A percentile compares a stretch with the other conserved stretches of the same genome.
Evolutionary conservation across 2,888 invertebrate genomes (phyloP).

Genomic region (Nephrotoma flavescens): DNA sequence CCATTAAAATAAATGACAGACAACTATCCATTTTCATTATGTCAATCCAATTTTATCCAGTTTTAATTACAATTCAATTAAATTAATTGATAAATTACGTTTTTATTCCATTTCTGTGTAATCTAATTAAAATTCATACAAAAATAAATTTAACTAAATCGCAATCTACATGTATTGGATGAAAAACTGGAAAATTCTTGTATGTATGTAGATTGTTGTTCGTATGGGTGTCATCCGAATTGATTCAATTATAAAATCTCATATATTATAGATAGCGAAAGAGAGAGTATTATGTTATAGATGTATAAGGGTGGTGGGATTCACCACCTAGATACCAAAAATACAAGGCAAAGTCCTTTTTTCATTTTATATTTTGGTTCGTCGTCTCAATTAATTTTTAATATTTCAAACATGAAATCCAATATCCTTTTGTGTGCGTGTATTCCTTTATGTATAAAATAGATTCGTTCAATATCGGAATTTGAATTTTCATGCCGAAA

Average conservation of each 20-base stretch:
- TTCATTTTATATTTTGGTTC: background rate
- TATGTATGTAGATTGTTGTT: background rate
- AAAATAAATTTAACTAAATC: background rate
- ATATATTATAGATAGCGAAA: background rate
- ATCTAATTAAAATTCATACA: background rate
- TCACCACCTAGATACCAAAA: background rate
- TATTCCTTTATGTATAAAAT: background rate
- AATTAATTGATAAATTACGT: background rate
- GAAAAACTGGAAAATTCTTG: background rate
- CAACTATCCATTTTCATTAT: no score
- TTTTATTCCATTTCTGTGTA: background rate
- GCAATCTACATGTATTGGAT: background rate
- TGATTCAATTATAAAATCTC: background rate
- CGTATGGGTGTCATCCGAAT: background rate
- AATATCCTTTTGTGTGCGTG: background rate
- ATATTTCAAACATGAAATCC: background rate
- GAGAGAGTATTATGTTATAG: no score
- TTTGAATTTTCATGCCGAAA: background rate
- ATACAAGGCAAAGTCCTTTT: background rate
- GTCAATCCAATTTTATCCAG: no score
- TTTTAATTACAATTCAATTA: background rate
- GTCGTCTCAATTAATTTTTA: background rate
- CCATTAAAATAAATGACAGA: no score
- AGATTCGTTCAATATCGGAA: background rate
- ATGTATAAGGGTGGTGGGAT: background rate